Base-by-base conservation (phyloP, 2,797 vertebrate species). In the Leucoraja ocellata region DNA sequence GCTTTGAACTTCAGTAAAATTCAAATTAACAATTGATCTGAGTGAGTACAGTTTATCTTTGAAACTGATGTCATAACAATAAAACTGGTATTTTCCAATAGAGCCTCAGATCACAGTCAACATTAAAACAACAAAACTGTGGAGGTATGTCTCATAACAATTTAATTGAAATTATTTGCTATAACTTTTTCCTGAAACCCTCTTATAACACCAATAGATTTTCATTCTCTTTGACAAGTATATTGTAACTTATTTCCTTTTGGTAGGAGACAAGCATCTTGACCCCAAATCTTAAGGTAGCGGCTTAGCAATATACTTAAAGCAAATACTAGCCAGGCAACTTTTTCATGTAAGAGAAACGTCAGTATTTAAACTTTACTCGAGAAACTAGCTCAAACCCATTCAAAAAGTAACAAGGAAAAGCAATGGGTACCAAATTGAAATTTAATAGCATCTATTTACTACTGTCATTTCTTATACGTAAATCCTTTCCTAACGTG, bases 401-500 rank as follows among this genome's bases (percentile, higher is more conserved):
- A 93, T 63, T 83, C 68, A 93, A 91, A 74, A 93, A 93, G 80
- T 91, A 94, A 94, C 91, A 93, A 93, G 93, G 94, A 91, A 93
- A 94, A 95, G 93, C 71, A 94, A 81, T 93, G 93, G 92, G 95
- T 93, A 93, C 94, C 90, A 91, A 94, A 76, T 93, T 95, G 94
- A 95, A 94, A 95, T 93, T 94, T 94, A 95, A 94, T 94, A 93
- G 93, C 61, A 21, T 21, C 0, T 94, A 93, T 95, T 93, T 94
- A 94, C 63, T 93, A 36, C 2, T 71, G 79, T 63, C 25, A 93
- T 84, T 93, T 94, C 93, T 88, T 84, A 46, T 91, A 94, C 93
- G 93, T 54, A 93, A 28, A 93, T 83, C 94, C 94, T 94, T 23
- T 84, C 58, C 73, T 76, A 94, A 94, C 32, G 83, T 93, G 79